Evolutionary conservation across 2,113 vertebrate species (phyloP), one percentile per base, ranked within the genome.

Genomic region (Porphyrio hochstetteri): DNA sequence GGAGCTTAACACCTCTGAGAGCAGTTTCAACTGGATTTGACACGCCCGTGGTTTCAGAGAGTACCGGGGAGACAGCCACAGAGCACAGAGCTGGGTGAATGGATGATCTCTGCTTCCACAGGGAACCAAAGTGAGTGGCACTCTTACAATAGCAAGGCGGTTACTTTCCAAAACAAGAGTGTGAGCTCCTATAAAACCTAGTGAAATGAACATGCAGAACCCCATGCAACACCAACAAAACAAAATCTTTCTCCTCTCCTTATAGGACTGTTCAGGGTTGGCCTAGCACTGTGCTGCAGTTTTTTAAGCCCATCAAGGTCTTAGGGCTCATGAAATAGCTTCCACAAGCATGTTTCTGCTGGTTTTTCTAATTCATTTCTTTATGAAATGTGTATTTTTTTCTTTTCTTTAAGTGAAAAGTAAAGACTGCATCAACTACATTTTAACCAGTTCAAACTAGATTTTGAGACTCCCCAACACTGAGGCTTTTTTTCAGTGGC

Each of bases 41-140:
- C 63, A 69, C n/a, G 59, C 36, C 50, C 50, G 44, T 74, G 71
- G 13, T 82, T 97, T 82, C 63, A 86, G 63, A 77, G 35, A 65
- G 13, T 17, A 5, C 0, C 0, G 36, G 50, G 40, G n/a, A 88
- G 44, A 12, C 0, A 1, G 46, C 55, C 7, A 3, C 19, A 46
- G 61, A 46, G n/a, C 48, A 57, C 38, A 23, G 20, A 15, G 28
- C 68, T 31, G 68, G 35, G 53, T 23, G 42, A 91, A 46, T 28
- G 60, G 13, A 55, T 35, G 82, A 71, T 31, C 56, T 78, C 72
- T 67, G 27, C 55, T 94, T 44, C 48, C 67, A 25, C 1, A 0
- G 17, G 33, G 29, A 92, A 16, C 17, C 24, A 69, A 82, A 36
- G 0, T 6, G 79, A 85, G 20, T 33, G 27, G 14, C 21, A 13